Base-by-base conservation (phyloP, 2,888 invertebrate genomes). In the Deilephila porcellus region DNA sequence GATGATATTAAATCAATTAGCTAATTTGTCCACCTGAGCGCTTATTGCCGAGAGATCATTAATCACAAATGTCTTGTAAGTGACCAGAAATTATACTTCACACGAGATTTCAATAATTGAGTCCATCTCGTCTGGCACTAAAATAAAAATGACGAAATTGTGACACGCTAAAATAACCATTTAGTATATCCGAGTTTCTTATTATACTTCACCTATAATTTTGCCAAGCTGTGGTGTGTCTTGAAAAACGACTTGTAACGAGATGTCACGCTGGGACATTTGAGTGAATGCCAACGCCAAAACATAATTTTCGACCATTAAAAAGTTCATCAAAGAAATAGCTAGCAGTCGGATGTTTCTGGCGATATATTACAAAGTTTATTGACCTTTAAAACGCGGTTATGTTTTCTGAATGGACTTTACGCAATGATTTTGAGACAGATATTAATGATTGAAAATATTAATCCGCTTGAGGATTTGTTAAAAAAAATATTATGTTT, bases 271-370 rank as follows among this genome's bases (percentile, higher is more conserved):
- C 73, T 73, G 71, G 74, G 75, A 76, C 75, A 73, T 83, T 84
- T 86, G 87, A 88, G 79, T 85, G 77, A 85, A 82, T 81, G 87
- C 67, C 64, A 64, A 82, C 81, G 87, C 88, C 86, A 89, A 83
- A 74, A 82, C 75, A 77, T 79, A 80, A 83, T 80, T 82, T 81
- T 74, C 73, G 75, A 74, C 70, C 77, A 74, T 80, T 83, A 78
- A 79, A 76, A 81, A 80, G 76, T 79, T 78, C 71, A 77, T 77
- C 75, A 78, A 71, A 75, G 75, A 75, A 78, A 78, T 80, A 81
- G 84, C 82, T 82, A 85, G 7, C 56, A 85, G 72, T 78, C 71
- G 60, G 67, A 79, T 64, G 75, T 63, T 76, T 75, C 71, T 74
- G 70, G 56, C 52, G 25, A 67, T 67, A 52, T 67, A 52, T 67